Percentiles rank a stretch among this genome's conserved stretches.
These are phyloP conservation scores for Cydia strobilella DNA, from an alignment of 1,140 invertebrate species.

Conservation along the genomic window DNA sequence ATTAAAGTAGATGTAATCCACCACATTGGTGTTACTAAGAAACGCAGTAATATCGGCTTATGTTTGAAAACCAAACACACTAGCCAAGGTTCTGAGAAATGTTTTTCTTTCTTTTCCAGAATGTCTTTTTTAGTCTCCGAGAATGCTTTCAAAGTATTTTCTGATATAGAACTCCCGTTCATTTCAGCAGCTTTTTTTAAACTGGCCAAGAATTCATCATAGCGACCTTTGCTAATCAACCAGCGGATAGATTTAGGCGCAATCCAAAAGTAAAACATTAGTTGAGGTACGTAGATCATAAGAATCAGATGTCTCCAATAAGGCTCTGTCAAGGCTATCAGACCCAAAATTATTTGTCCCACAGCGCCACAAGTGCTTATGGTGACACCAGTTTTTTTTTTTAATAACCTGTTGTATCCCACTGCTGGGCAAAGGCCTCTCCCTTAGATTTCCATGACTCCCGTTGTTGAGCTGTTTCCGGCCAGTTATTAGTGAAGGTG, in stretches of 20 bases:
- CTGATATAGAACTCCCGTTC: not conserved
- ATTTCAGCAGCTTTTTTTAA: not conserved
- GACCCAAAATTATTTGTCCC: conserved; percentile 83
- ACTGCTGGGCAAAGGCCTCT: too few relatives aligned
- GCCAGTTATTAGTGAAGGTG: too few relatives aligned
- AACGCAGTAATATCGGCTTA: conserved; percentile 78
- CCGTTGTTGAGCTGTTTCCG: too few relatives aligned
- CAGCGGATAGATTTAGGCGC: conserved; percentile 47
- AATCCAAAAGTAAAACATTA: conserved; percentile 73
- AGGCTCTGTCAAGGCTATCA: conserved; percentile 82
- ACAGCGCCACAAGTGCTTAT: conserved; percentile 84
- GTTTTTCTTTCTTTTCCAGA: not conserved
- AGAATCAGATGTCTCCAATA: conserved; percentile 84
- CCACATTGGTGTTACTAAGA: conserved; percentile 82
- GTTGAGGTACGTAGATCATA: conserved; percentile 81
- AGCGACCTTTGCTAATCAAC: conserved; percentile 61
- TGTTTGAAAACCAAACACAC: conserved; percentile 75
- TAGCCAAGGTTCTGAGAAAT: not conserved
- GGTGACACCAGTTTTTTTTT: conserved; percentile 82
- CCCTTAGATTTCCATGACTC: too few relatives aligned
- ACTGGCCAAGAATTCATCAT: conserved; percentile 76
- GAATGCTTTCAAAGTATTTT: not conserved
- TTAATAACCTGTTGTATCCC: too few relatives aligned
- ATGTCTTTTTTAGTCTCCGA: not conserved
- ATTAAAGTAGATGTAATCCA: conserved; percentile 85